Evolutionary conservation across 2,888 invertebrate genomes (phyloP).

Genomic region (Chrysina gloriosa): DNA sequence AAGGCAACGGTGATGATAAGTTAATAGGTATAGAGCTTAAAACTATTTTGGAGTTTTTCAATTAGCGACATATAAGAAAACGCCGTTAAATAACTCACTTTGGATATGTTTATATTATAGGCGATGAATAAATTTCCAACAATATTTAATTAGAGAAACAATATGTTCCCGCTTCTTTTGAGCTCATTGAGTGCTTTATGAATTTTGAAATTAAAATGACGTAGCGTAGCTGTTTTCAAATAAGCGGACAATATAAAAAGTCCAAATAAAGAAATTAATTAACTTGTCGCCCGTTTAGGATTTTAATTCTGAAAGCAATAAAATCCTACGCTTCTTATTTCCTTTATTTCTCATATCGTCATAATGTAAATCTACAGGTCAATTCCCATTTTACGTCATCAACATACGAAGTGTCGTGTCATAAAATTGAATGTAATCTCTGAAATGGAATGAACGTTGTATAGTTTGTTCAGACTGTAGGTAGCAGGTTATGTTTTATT

Average conservation of each 20-base stretch:
- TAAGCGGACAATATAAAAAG: neutral
- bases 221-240: too few relatives aligned
- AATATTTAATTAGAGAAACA: slow-evolving; percentile 13
- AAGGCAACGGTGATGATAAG: slow-evolving; percentile 6
- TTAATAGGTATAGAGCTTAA: neutral
- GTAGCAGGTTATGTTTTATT: neutral
- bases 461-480: neutral
- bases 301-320: slow-evolving; percentile 10
- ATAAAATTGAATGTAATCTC: slow-evolving; percentile 2
- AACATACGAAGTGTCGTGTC: neutral
- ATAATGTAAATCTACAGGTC: neutral
- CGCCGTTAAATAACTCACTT: slow-evolving; percentile 15
- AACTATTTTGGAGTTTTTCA: slow-evolving; percentile 19
- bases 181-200: slow-evolving; percentile 4
- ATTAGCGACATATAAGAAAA: slow-evolving; percentile 14
- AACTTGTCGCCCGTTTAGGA: slow-evolving; percentile 9
- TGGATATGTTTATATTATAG: slow-evolving; percentile 12
- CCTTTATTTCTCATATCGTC: neutral
- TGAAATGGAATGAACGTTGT: neutral
- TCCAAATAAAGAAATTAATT: slow-evolving; percentile 24
- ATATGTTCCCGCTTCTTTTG: slow-evolving; percentile 2
- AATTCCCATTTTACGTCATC: neutral
- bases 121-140: slow-evolving; percentile 5
- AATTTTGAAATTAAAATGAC: too few relatives aligned
- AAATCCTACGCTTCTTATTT: slow-evolving; percentile 28